Base-by-base conservation (phyloP, 2,888 invertebrate species). In the Agrilus cyanescens region DNA sequence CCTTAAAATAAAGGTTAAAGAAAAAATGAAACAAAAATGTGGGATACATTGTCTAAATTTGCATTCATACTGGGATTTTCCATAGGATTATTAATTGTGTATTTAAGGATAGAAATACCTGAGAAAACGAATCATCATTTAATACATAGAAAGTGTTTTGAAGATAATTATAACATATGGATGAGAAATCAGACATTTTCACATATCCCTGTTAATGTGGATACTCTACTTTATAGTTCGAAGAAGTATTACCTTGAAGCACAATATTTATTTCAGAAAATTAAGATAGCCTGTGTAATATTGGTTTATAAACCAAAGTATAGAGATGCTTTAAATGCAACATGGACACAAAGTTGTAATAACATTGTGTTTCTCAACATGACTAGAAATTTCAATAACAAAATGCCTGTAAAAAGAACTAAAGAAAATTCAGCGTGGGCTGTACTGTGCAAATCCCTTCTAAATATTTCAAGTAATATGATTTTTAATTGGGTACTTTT, bases 401-500 rank as follows among this genome's bases (percentile, higher is more conserved):
- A 50, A 33, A 48, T 60, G 30, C 55, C 57, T 7, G 48, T 48
- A 5, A 62, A 57, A 16, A 48, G 46, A 29, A 52, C 45, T 10
- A 57, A 53, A 41, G 51, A 57, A 30, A 53, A 56, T 25, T 60
- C 64, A 4, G 59, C 61, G 4, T 67, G 66, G 66, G 44, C 51
- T 32, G 36, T 57, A 31, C 51, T 66, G 33, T 67, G 66, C 45
- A 50, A 56, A 31, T 43, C 46, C 4, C 45, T 66, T 41, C 49
- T 52, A 32, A 45, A 50, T 15, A 44, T 60, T 32, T 33, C 51
- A 31, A 41, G 50, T n/a, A 25, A 25, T 25, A 25, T 25, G 25
- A 38, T 46, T 12, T 56, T 67, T 40, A 56, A 73, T 29, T 77
- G 76, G 76, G 53, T 68, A n/a, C 58, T 76, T 38, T 66, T 76